Evolutionary conservation across 2,113 vertebrate species (phyloP).

Genomic region (Etia nguti): DNA sequence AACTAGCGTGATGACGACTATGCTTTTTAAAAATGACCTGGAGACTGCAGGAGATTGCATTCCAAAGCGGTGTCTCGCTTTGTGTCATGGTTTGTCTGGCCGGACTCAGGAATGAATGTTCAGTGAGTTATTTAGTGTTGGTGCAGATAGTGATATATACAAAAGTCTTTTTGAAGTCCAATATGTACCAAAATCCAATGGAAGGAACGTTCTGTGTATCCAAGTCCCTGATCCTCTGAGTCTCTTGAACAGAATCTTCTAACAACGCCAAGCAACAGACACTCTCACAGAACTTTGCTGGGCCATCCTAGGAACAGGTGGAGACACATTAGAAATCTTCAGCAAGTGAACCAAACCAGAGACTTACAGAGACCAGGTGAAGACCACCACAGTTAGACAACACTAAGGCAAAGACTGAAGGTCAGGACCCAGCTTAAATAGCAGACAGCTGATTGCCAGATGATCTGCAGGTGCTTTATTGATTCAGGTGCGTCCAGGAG

Average conservation of each 20-base stretch:
- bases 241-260: background rate
- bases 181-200: background rate
- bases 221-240: background rate
- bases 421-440: background rate
- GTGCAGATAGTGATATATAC: background rate
- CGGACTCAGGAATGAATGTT: background rate
- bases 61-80: background rate
- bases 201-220: background rate
- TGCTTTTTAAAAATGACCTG: background rate
- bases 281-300: background rate
- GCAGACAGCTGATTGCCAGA: background rate
- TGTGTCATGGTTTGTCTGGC: background rate
- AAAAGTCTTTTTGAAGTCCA: background rate
- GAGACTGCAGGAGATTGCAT: background rate
- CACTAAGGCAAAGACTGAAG: background rate
- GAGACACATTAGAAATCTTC: background rate
- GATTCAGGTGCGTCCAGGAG: background rate
- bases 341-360: background rate
- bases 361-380: rapidly evolving
- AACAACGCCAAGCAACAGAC: background rate
- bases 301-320: background rate
- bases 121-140: background rate
- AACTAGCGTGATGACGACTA: background rate
- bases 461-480: background rate
- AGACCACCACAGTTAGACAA: background rate